Evolutionary conservation across 1,140 invertebrate genomes (phyloP).

Genomic region (Ceratitis capitata): DNA sequence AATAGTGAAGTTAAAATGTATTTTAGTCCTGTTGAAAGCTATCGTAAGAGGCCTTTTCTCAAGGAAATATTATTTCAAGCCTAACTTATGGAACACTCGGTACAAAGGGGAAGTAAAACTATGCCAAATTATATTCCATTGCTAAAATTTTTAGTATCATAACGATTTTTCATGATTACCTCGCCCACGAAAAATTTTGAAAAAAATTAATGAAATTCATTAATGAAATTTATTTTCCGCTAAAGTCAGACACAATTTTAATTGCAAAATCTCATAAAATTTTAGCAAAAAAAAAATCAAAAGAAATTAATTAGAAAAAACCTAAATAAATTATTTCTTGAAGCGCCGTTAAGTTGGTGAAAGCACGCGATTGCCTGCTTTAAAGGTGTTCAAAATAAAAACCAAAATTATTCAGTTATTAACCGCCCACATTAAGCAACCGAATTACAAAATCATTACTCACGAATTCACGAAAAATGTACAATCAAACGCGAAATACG

Average conservation of each 20-base stretch:
- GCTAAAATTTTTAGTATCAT: too few species aligned
- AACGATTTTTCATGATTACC: too few species aligned
- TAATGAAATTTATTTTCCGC: background rate
- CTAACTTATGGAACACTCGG: too few species aligned
- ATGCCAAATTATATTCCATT: too few species aligned
- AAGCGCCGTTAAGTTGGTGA: background rate
- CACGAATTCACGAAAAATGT: background rate
- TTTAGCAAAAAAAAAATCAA: too few species aligned
- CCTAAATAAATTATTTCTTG: background rate
- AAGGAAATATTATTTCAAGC: too few species aligned
- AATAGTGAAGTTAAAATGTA: too few species aligned
- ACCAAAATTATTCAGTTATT: background rate
- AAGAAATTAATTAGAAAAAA: too few species aligned
- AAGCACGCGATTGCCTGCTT: background rate
- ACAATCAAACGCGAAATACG: background rate
- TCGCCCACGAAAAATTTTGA: too few species aligned
- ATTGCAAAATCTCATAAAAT: constrained; percentile 6
- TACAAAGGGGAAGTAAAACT: too few species aligned
- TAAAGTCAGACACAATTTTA: background rate
- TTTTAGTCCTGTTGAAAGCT: too few species aligned
- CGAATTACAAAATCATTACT: background rate
- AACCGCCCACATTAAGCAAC: background rate
- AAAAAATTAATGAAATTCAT: background rate
- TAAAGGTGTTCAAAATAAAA: background rate
- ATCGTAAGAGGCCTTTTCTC: too few species aligned